These are phyloP conservation scores for Lasioglossum calceatum DNA, from an alignment of 2,888 invertebrate genomes.

Conservation along the genomic window DNA sequence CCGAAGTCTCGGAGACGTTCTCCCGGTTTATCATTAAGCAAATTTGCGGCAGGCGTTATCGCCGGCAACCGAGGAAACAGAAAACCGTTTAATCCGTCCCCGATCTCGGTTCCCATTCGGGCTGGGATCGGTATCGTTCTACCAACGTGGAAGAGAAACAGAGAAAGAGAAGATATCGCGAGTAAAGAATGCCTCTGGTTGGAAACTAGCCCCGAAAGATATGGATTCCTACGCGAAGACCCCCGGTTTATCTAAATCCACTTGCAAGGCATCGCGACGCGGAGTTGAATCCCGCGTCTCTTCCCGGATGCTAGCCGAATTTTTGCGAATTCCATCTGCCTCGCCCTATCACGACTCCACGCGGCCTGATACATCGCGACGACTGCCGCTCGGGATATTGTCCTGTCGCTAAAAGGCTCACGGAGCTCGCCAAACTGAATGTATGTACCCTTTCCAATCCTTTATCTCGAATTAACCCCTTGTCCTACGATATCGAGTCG, in stretches of 20 bases:
- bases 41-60: conserved; percentile 39
- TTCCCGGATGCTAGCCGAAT: conserved; percentile 49
- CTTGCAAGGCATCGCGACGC: conserved; percentile 17
- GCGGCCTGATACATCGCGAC: conserved; percentile 33
- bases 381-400: conserved; percentile 50
- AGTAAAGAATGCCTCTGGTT: background rate
- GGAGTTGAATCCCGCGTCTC: background rate
- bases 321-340: conserved; percentile 64
- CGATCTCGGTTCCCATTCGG: background rate
- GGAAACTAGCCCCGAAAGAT: background rate
- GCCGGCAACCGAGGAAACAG: conserved; percentile 3
- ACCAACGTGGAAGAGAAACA: conserved; percentile 13
- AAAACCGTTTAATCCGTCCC: conserved; percentile 1
- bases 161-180: conserved; percentile 12
- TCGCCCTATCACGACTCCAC: conserved; percentile 55
- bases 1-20: background rate
- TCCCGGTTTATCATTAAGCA: conserved; percentile 34
- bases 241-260: conserved; percentile 44
- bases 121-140: conserved; percentile 17
- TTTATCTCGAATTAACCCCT: background rate
- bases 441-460: background rate
- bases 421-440: background rate
- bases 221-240: background rate
- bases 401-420: conserved; percentile 58
- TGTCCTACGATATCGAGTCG: too few species aligned